Base-by-base conservation (phyloP, 2,888 invertebrate species). In the Philopedon plagiatum region DNA sequence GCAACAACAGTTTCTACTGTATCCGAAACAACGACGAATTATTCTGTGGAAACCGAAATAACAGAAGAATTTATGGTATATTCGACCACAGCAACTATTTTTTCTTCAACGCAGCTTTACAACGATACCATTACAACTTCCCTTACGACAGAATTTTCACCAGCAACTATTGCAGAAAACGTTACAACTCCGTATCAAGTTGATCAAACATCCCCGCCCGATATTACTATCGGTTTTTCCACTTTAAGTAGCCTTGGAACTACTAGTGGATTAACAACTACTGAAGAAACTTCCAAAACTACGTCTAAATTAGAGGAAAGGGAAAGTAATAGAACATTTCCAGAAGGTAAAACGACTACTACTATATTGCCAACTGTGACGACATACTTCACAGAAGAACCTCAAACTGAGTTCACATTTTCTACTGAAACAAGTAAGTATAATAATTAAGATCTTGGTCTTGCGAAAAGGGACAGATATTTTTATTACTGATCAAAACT, bases 321-420 rank as follows among this genome's bases (percentile, higher is more conserved):
- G 23, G 64, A 72, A 57, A 73, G 69, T 5, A 76, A 78, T 39
- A 76, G 76, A 63, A 77, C 76, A 13, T 71, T 76, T 64, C 61
- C 76, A 29, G 74, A 74, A 41, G 73, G 58, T 58, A 74, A 70
- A 32, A 65, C 73, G 19, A 60, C n/a, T 23, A 54, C 58, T 60
- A 67, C 51, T 37, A 46, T 51, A 39, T 29, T 60, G 5, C 41
- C 67, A 15, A 65, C 77, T 60, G 67, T 77, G 26, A 77, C 80
- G 2, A 77, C 79, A 18, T 81, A 82, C 74, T 76, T 81, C 41
- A 82, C 81, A 4, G 78, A 80, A 57, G 49, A 32, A 54, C 71
- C 23, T 41, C 9, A 13, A 44, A 66, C 71, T 11, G 46, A 61
- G n/a, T 56, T 61, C 29, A 65, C 64, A 0, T 60, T 65, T 19